Conservation (phyloP, 2,797 vertebrate species). For the Fratercula arctica region DNA sequence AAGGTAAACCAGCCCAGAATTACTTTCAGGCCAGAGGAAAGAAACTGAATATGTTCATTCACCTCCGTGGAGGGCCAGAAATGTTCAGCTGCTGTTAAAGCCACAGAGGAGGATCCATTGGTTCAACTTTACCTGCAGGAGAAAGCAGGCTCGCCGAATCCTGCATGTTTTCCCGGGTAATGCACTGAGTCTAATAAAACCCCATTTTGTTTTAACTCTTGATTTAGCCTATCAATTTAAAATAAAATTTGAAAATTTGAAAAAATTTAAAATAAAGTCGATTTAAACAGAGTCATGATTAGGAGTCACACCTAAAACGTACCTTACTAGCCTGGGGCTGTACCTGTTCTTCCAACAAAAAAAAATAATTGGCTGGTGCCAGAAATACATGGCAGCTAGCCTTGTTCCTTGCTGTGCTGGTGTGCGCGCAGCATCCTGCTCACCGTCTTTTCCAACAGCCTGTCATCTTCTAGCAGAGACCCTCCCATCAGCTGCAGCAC, state of each 20-base stretch:
- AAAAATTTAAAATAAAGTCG: background rate
- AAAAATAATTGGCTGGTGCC: background rate
- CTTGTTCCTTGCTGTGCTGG: background rate
- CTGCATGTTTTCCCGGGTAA: background rate
- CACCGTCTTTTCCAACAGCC: background rate
- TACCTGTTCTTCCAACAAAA: background rate
- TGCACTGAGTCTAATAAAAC: background rate
- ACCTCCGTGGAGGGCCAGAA: background rate
- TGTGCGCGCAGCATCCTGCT: background rate
- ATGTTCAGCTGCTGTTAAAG: background rate
- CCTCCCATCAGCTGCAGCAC: background rate
- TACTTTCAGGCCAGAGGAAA: background rate
- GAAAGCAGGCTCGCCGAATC: background rate
- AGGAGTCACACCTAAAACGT: background rate
- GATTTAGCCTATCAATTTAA: background rate
- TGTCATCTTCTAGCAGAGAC: background rate
- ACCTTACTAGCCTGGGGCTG: background rate
- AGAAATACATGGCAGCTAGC: background rate
- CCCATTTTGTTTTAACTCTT: background rate
- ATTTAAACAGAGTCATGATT: background rate
- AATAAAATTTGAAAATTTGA: background rate
- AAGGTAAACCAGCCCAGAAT: background rate
- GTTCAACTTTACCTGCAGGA: background rate
- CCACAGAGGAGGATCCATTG: background rate
- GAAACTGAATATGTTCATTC: background rate